Conservation (phyloP, 2,797 vertebrate genomes). For the Eulemur albifrons region DNA sequence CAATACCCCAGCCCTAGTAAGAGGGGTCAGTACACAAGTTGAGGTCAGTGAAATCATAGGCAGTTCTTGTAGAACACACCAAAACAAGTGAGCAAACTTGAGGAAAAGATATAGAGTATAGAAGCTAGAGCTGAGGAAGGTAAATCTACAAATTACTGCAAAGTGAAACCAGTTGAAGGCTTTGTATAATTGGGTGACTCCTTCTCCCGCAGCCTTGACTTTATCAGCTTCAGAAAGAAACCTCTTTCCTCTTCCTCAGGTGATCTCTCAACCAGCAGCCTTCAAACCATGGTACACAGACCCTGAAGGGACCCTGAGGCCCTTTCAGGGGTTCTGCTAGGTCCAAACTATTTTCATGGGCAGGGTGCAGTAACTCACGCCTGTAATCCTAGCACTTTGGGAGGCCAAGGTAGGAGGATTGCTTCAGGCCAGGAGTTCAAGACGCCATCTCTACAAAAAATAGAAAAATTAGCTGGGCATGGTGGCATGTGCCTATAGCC, state of each 20-base stretch:
- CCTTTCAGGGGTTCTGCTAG: background rate
- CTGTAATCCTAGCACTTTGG: background rate
- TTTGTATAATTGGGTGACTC: background rate
- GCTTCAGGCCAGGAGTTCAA: background rate
- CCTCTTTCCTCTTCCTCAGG: background rate
- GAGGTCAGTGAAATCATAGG: background rate
- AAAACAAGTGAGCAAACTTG: background rate
- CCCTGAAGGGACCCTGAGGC: background rate
- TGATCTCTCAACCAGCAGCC: background rate
- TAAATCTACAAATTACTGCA: constrained; percentile 27
- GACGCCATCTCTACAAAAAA: background rate
- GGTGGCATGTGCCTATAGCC: background rate
- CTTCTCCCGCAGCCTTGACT: background rate
- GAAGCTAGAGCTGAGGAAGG: background rate
- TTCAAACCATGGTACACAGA: background rate
- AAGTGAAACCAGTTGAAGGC: background rate
- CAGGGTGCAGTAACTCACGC: background rate
- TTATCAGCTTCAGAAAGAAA: constrained; percentile 35
- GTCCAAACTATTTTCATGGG: background rate
- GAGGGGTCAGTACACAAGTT: background rate
- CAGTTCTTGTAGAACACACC: background rate
- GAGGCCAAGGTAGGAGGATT: background rate
- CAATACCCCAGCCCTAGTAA: background rate
- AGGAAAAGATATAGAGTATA: background rate
- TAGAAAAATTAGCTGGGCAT: background rate